A percentile compares a stretch with the other conserved stretches of the same genome.
phyloP scores from a whole-genome alignment of 1,140 invertebrate genomes.

The Aricia agestis region DNA sequence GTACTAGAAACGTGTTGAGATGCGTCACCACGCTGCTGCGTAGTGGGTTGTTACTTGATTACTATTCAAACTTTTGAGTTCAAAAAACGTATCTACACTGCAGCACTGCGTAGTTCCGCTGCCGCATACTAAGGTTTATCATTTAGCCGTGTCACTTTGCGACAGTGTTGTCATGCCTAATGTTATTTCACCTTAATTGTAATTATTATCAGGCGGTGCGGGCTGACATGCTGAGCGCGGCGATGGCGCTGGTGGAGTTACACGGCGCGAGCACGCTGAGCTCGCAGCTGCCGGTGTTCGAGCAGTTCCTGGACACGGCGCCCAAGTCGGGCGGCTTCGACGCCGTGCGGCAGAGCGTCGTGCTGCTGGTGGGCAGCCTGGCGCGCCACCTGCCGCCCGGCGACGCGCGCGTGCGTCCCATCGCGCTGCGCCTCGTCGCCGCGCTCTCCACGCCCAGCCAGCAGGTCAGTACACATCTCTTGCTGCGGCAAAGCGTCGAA shows the following conservation, averaged over 20 bases:
- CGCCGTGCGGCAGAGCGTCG: slow-evolving; percentile 94
- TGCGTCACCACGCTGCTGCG: too few species aligned
- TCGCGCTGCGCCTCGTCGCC: slow-evolving; percentile 92
- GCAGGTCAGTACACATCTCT: slow-evolving; percentile 77
- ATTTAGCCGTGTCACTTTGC: too few species aligned
- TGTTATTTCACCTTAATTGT: too few species aligned
- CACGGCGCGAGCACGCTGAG: slow-evolving; percentile 87
- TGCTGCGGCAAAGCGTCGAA: too few species aligned
- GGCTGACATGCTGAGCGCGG: slow-evolving; percentile 94
- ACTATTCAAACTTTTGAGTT: too few species aligned
- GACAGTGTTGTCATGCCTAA: too few species aligned
- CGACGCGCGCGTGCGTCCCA: slow-evolving; percentile 92
- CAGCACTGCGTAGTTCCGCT: too few species aligned
- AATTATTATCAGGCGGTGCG: slow-evolving; percentile 80
- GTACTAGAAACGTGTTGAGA: too few species aligned
- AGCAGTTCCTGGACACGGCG: slow-evolving; percentile 92
- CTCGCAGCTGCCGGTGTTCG: slow-evolving; percentile 90
- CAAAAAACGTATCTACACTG: too few species aligned
- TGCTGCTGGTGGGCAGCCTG: slow-evolving; percentile 97
- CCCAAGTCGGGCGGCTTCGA: slow-evolving; percentile 94
- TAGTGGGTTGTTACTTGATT: too few species aligned
- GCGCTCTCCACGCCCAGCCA: slow-evolving; percentile 97
- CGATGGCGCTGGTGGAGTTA: slow-evolving; percentile 91
- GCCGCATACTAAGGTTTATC: too few species aligned
- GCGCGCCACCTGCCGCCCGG: slow-evolving; percentile 95